Evolutionary conservation across 2,888 invertebrate species (phyloP), one percentile per base, ranked within the genome.

Genomic region (Actias luna): DNA sequence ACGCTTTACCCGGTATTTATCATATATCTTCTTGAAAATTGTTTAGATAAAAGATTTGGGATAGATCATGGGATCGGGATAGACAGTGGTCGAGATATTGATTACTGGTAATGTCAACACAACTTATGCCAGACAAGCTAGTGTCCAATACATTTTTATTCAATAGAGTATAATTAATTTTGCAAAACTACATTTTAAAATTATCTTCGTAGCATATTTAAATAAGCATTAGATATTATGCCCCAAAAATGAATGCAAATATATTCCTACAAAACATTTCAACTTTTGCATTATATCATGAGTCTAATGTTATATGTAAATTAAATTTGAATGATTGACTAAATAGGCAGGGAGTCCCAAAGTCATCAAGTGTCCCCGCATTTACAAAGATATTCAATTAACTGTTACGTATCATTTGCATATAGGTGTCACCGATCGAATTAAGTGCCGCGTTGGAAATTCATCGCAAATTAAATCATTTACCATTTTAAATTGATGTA

Each of bases 331-430:
- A 59, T 59, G 59, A 63, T 63, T 57, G 52, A 63, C 61, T 62
- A 62, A 69, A 74, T 71, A 72, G 59, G 46, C 63, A 59, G 27
- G 73, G 76, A 72, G 70, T 75, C 78, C 78, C 76, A 78, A 83
- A 85, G 86, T 82, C 83, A 83, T 84, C 68, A 75, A 78, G 76
- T 69, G 68, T 76, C 80, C 82, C 82, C 75, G 71, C 74, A 69
- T 74, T 75, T 81, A 91, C 91, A 88, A 84, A 86, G 87, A 88
- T 89, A 91, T 90, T 91, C 91, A 90, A 91, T 92, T 92, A 89
- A 78, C 75, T 78, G 82, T 80, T 77, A 85, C 87, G 83, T 80
- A 85, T 86, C 81, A 92, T 92, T 91, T 91, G 89, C 91, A 92
- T 89, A 91, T 88, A 87, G 86, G 89, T 90, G 89, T 89, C 88